Base-by-base conservation (phyloP, 2,888 invertebrate species). In the Psylliodes chrysocephalus region DNA sequence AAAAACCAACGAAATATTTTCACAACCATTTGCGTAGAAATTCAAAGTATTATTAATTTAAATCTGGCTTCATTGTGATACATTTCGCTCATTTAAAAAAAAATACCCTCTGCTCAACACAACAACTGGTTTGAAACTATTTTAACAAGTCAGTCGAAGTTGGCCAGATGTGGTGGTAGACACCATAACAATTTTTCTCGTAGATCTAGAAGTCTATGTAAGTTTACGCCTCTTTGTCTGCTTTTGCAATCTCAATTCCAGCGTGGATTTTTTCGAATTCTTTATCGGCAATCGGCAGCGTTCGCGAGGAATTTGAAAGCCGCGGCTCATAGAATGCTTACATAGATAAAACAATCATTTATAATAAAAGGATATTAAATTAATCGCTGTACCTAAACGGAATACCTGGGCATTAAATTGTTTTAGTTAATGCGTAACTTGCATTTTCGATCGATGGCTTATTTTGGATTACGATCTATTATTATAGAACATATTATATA, bases 211-310 rank as follows among this genome's bases (percentile, higher is more conserved):
- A 38, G 38, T 46, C 46, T 19, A 17, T 8, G 28, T 5, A 35
- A 49, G 57, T 57, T 57, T 38, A 57, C 57, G 38, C 47, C 57
- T 57, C 57, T 57, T 57, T 57, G 57, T 57, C 57, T 57, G 57
- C 22, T 25, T n/a, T 46, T 57, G 57, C 57, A 57, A 57, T 57
- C 57, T 57, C 15, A 57, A 47, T 47, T 35, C 15, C 57, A 57
- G 25, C 15, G 22, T 25, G 25, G 38, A 22, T 46, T 57, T 57
- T 57, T 57, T 54, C 17, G 28, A 54, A 54, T 42, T 54, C 54
- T 38, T 42, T 54, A 54, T 54, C 42, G 28, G 25, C 42, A 54
- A 54, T 54, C 54, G 8, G 6, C 42, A 10, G 10, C 42, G 15
- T 42, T 54, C 38, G 42, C 38, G 22, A 42, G 54, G 54, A 42